These are phyloP conservation scores for Clinocottus analis DNA, from an alignment of 2,113 vertebrate genomes.

Conservation along the genomic window DNA sequence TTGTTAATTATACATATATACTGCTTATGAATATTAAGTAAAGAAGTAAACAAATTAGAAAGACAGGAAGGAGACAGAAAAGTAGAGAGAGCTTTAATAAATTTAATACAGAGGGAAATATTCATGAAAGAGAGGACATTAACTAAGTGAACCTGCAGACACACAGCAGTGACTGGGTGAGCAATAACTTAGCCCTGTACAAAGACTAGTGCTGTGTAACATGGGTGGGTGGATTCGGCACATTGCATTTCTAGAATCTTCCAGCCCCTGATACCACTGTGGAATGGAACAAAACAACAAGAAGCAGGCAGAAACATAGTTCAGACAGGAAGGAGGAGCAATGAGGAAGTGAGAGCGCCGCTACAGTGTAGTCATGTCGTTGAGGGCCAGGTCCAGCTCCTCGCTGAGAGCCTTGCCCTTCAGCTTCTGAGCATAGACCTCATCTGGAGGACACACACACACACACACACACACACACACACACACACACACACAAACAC, in stretches of 20 bases:
- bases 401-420: conserved; percentile 99
- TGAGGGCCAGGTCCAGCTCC: conserved; percentile 98
- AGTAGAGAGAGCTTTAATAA: conserved; percentile 54
- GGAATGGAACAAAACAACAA: conserved; percentile 46
- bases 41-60: conserved; percentile 8
- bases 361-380: conserved; percentile 97
- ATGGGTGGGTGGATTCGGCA: background rate
- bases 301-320: conserved; percentile 18
- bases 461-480: background rate
- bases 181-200: conserved; percentile 23
- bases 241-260: conserved; percentile 19
- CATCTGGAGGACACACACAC: conserved; percentile 83
- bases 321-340: conserved; percentile 32
- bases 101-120: conserved; percentile 79
- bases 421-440: conserved; percentile 99
- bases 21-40: background rate
- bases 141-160: conserved; percentile 25
- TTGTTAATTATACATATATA: background rate
- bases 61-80: conserved; percentile 43
- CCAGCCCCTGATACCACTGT: conserved; percentile 22
- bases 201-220: conserved; percentile 29
- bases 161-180: conserved; percentile 29
- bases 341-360: conserved; percentile 51
- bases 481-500: conserved; percentile 6
- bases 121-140: conserved; percentile 36